A percentile compares a stretch with the other conserved stretches of the same genome.
Evolutionary conservation across 2,113 vertebrate species (phyloP).

Genomic region (Melanerpes formicivorus): DNA sequence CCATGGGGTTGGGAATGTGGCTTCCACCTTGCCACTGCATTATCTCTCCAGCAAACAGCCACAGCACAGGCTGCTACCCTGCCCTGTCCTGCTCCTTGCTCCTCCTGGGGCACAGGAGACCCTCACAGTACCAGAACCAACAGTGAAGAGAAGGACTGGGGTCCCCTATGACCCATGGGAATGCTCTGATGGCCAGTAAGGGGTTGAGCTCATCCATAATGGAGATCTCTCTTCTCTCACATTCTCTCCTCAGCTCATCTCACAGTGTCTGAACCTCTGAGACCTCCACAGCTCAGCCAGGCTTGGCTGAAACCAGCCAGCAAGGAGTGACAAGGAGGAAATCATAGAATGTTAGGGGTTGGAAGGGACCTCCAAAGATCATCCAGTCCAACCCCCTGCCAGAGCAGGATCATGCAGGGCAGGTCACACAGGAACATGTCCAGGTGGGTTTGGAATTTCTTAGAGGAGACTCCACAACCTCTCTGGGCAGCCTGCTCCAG

Average conservation of each 20-base stretch:
- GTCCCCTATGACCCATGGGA: rapidly evolving
- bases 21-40: neutral
- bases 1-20: rapidly evolving
- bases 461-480: too few species aligned
- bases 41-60: neutral
- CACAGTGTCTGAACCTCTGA: neutral
- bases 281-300: neutral
- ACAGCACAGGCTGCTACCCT: neutral
- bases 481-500: too few species aligned
- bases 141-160: neutral
- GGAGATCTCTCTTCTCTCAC: neutral
- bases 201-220: rapidly evolving
- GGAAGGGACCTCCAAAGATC: too few species aligned
- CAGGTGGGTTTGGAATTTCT: too few species aligned
- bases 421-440: too few species aligned
- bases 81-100: neutral
- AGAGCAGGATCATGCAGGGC: too few species aligned
- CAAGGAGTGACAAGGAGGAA: neutral
- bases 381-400: too few species aligned
- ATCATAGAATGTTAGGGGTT: rapidly evolving
- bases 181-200: neutral
- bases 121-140: neutral
- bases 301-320: neutral
- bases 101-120: neutral
- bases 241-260: neutral